Percentiles rank a stretch among this genome's conserved stretches.
Conservation (phyloP, 2,888 invertebrate genomes). For the Rotaria sp. region DNA sequence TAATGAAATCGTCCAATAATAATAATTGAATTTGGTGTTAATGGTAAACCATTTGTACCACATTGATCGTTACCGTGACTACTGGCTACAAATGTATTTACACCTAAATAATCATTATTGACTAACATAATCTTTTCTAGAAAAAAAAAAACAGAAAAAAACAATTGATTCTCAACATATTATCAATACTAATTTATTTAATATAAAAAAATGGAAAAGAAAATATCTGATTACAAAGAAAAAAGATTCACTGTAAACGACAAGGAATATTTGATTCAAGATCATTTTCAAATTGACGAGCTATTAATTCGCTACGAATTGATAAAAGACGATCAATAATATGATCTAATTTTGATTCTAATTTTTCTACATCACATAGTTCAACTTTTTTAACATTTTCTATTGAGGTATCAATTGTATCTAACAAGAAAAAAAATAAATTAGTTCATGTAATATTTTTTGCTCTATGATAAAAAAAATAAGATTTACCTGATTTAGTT, state of each 20-base stretch:
- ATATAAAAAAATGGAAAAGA: background rate
- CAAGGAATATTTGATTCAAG: background rate
- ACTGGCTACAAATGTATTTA: conserved; percentile 80
- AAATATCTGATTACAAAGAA: background rate
- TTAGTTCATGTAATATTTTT: background rate
- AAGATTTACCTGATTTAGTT: background rate
- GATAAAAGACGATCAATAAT: conserved; percentile 8
- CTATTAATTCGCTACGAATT: background rate
- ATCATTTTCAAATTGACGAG: background rate
- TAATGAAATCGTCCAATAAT: conserved; percentile 80
- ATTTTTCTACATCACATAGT: background rate
- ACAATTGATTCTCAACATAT: background rate
- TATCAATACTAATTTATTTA: no score
- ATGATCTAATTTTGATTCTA: conserved; percentile 19
- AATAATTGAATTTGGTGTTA: conserved; percentile 89
- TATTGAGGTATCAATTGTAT: background rate
- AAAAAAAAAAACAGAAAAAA: background rate
- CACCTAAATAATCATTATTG: conserved; percentile 61
- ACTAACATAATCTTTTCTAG: conserved; percentile 10
- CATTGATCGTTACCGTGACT: conserved; percentile 70
- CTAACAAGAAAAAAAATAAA: background rate
- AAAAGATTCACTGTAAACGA: background rate
- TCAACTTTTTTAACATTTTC: background rate
- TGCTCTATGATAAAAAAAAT: background rate
- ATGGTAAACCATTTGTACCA: conserved; percentile 86